These are phyloP conservation scores for Pholis gunnellus DNA, from an alignment of 2,113 vertebrate genomes.

Conservation along the genomic window DNA sequence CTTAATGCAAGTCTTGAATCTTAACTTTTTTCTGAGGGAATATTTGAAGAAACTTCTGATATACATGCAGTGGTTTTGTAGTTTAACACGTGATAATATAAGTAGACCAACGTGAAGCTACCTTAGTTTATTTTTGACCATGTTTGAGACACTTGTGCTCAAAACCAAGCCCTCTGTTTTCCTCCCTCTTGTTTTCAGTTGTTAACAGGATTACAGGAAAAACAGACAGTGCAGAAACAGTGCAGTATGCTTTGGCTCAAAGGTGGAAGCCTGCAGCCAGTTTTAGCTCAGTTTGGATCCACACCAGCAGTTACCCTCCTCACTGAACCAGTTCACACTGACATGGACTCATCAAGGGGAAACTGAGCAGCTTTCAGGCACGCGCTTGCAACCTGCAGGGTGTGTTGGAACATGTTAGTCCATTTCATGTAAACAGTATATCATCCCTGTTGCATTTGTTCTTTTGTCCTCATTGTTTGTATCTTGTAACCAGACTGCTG, in stretches of 20 bases:
- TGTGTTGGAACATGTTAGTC: conserved; percentile 44
- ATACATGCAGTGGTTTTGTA: neutral
- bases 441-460: conserved; percentile 19
- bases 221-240: conserved; percentile 1
- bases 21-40: neutral
- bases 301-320: conserved; percentile 25
- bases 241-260: conserved; percentile 13
- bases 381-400: conserved; percentile 33
- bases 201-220: neutral
- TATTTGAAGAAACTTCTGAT: neutral
- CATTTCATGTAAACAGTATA: conserved; percentile 16
- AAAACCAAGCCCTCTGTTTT: neutral
- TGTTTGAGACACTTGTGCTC: neutral
- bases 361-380: conserved; percentile 29
- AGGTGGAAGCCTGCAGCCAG: conserved; percentile 4
- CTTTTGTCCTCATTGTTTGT: conserved; percentile 12
- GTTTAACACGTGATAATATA: neutral
- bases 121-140: neutral
- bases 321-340: conserved; percentile 45
- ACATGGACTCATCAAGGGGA: conserved; percentile 10
- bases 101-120: neutral
- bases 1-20: neutral
- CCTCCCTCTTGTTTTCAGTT: conserved; percentile 11
- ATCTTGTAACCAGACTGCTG: neutral
- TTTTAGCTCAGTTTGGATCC: conserved; percentile 26